phyloP scores from a whole-genome alignment of 2,888 invertebrate genomes.

The Sarcophaga variegata region DNA sequence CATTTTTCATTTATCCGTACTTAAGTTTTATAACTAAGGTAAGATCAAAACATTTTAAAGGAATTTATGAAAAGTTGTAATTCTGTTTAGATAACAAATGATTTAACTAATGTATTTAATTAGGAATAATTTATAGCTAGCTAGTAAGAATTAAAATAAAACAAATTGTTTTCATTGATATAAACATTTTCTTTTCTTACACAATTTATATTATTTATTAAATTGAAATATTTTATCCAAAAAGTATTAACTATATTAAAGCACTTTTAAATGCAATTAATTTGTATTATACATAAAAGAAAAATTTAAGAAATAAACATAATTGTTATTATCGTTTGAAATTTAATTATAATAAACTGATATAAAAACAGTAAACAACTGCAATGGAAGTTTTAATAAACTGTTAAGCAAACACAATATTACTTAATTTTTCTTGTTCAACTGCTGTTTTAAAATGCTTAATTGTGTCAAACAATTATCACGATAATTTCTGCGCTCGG shows the following conservation, averaged over 20 bases:
- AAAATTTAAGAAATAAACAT: constrained; percentile 23
- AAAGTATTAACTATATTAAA: constrained; percentile 33
- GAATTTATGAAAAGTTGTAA: too few species aligned
- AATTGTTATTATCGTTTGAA: constrained; percentile 57
- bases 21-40: too few species aligned
- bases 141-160: constrained; percentile 26
- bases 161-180: constrained; percentile 2
- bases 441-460: constrained; percentile 89
- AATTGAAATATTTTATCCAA: constrained; percentile 23
- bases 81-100: constrained; percentile 1
- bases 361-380: constrained; percentile 22
- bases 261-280: constrained; percentile 41
- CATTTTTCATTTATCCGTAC: too few species aligned
- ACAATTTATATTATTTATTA: constrained; percentile 25
- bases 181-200: constrained; percentile 14
- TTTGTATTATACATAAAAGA: constrained; percentile 30
- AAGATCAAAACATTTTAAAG: too few species aligned
- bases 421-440: constrained; percentile 80
- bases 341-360: constrained; percentile 38
- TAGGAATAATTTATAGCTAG: constrained; percentile 12
- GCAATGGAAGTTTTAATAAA: constrained; percentile 56
- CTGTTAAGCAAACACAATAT: constrained; percentile 18
- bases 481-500: constrained; percentile 90
- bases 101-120: constrained; percentile 21
- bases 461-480: constrained; percentile 91